Percentiles rank a stretch among this genome's conserved stretches.
Conservation (phyloP, 2,797 vertebrate genomes). For the Chelon labrosus region DNA sequence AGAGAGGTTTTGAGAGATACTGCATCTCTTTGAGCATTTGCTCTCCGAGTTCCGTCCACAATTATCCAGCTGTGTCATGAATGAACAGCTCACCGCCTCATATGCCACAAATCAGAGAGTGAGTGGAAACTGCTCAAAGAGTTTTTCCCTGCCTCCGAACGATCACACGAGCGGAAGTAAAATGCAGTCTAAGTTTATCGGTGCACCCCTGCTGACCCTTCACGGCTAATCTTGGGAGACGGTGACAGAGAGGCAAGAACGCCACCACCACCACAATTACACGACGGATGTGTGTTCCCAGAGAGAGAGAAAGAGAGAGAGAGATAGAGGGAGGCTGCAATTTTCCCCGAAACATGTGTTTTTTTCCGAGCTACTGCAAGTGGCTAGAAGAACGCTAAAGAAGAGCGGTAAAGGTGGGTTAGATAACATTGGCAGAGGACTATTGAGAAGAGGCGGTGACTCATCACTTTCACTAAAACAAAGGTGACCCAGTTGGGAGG, state of each 20-base stretch:
- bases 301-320: background rate
- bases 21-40: background rate
- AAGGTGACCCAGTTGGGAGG: constrained; percentile 42
- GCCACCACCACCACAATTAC: constrained; percentile 21
- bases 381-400: constrained; percentile 11
- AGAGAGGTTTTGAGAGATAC: constrained; percentile 23
- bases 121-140: constrained; percentile 14
- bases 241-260: constrained; percentile 16
- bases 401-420: constrained; percentile 41
- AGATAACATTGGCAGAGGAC: constrained; percentile 44
- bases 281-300: background rate
- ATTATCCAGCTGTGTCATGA: constrained; percentile 9
- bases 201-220: constrained; percentile 25
- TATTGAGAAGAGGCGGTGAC: constrained; percentile 40
- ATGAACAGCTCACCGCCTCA: constrained; percentile 4
- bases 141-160: background rate
- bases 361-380: background rate
- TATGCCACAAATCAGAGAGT: constrained; percentile 18
- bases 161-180: constrained; percentile 30
- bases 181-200: constrained; percentile 24
- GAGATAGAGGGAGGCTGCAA: background rate
- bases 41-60: constrained; percentile 8
- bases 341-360: constrained; percentile 5
- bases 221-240: constrained; percentile 36
- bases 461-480: constrained; percentile 49